Evolutionary conservation across 2,797 vertebrate species (phyloP), one percentile per base, ranked within the genome.

Genomic region (Gadopsis marmoratus): DNA sequence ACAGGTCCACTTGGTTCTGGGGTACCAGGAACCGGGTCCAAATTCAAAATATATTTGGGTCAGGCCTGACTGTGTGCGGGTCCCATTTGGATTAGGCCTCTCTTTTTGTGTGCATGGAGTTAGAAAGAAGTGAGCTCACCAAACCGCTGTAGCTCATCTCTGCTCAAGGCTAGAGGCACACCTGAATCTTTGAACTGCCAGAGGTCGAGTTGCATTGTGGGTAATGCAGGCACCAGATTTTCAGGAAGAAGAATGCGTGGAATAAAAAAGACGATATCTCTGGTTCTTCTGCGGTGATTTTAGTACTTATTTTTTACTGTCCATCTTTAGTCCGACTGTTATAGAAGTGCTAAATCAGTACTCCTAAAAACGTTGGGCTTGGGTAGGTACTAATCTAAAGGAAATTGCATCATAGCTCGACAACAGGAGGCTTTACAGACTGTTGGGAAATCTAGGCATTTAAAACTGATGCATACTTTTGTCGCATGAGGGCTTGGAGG

Each of bases 371-470:
- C 19, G 4, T 13, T 37, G 5, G 55, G 55, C 35, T 4, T 4
- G 12, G 21, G 41, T 35, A 16, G 39, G 48, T 58, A 17, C 29
- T 51, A 41, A 61, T 60, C 31, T 31, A 69, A 54, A 60, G 58
- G 68, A 75, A 60, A 72, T 17, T 67, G 26, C 54, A 48, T 71
- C 55, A 43, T 7, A 9, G 14, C 51, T 55, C 39, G 37, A 56
- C 33, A 39, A 47, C 51, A 58, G 48, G 21, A 55, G 8, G 48
- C 35, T 66, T 82, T 71, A 56, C 19, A 41, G 3, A 45, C 29
- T 47, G 48, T 13, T 31, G 23, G 43, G 31, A 5, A 21, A n/a
- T 47, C 21, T 11, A 7, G 12, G 31, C 31, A 59, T 56, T 68
- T 55, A 51, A 48, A 76, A 8, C 29, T 4, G 53, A 67, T 47